Evolutionary conservation across 2,113 vertebrate species (phyloP).

Genomic region (Phoxinus phoxinus): DNA sequence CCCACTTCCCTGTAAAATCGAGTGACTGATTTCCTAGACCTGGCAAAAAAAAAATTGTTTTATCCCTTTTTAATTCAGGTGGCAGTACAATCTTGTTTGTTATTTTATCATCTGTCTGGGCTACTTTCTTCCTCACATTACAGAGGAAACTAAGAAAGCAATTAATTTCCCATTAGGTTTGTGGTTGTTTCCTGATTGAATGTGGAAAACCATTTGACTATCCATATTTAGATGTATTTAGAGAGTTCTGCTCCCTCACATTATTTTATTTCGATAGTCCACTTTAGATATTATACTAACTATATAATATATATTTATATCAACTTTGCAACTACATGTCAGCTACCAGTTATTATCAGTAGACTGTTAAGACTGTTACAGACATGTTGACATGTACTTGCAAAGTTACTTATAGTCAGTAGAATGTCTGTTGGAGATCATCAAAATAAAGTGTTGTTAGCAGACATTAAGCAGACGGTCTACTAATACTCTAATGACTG

Average conservation of each 20-base stretch:
- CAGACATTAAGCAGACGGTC: too few species aligned
- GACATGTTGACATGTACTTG: too few species aligned
- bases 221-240: not conserved
- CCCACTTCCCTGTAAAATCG: constrained; percentile 11
- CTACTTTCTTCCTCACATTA: not conserved
- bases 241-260: not conserved
- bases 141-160: not conserved
- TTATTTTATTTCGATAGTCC: not conserved
- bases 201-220: not conserved
- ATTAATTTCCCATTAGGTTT: not conserved
- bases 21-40: not conserved
- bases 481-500: too few species aligned
- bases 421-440: too few species aligned
- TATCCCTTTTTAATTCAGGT: not conserved
- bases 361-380: too few species aligned
- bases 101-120: not conserved
- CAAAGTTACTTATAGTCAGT: too few species aligned
- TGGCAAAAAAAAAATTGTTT: too few species aligned
- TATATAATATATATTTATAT: too few species aligned
- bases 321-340: too few species aligned
- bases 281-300: too few species aligned
- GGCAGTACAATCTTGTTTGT: not conserved
- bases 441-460: too few species aligned
- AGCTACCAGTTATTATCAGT: too few species aligned
- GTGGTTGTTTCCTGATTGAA: not conserved